Conservation (phyloP, 2,113 vertebrate genomes). For the Arvicanthis niloticus region DNA sequence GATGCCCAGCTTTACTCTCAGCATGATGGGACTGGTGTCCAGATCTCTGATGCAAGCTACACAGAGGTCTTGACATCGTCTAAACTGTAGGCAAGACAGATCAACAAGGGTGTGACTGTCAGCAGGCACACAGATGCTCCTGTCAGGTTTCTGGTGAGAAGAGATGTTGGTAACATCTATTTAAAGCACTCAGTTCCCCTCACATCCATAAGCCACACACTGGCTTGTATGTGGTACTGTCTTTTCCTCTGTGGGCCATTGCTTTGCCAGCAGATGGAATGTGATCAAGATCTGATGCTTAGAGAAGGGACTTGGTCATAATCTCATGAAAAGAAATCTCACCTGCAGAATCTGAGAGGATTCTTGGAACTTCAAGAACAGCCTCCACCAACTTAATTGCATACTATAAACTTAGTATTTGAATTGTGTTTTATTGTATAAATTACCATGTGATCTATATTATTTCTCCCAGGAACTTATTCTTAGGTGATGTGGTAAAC, state of each 20-base stretch:
- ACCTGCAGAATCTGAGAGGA: neutral
- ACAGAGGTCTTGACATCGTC: neutral
- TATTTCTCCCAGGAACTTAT: no score
- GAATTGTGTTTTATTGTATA: neutral
- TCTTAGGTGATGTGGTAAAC: neutral
- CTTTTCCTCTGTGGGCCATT: neutral
- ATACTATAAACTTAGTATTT: neutral
- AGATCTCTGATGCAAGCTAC: neutral
- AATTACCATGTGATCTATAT: no score
- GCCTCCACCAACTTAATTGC: neutral
- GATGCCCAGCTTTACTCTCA: neutral
- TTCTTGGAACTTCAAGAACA: neutral
- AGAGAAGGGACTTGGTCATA: neutral
- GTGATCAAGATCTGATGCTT: neutral
- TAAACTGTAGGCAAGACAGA: neutral
- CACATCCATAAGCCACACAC: neutral
- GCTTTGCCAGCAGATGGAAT: neutral
- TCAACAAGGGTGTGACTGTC: neutral
- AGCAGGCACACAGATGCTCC: neutral
- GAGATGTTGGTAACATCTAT: constrained; percentile 21
- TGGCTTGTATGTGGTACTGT: neutral
- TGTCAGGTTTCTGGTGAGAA: constrained; percentile 54
- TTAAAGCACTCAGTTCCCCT: constrained; percentile 36
- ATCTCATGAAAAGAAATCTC: neutral
- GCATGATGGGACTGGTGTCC: neutral